Percentiles rank a stretch among this genome's conserved stretches.
Evolutionary conservation across 2,888 invertebrate genomes (phyloP).

Genomic region (Zaprionus bogoriensis): DNA sequence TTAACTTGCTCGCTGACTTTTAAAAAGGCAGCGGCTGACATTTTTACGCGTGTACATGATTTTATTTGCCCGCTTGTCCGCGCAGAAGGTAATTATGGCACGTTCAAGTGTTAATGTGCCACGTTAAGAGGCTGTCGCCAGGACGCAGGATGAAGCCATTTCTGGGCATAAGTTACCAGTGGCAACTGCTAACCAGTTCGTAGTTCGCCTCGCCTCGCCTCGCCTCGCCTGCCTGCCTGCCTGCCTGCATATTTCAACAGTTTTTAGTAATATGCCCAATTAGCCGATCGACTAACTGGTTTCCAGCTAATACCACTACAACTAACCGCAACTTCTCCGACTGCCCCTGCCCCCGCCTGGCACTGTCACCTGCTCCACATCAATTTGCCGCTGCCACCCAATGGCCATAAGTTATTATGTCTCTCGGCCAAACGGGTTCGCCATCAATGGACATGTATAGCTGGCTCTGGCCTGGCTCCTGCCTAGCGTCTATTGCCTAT

Average conservation of each 20-base stretch:
- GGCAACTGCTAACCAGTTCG: conserved; percentile 10
- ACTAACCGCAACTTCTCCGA: conserved; percentile 56
- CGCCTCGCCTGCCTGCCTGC: too few species aligned
- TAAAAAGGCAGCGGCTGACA: conserved; percentile 76
- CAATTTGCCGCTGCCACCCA: conserved; percentile 69
- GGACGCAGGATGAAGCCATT: conserved; percentile 61
- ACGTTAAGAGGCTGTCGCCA: conserved; percentile 56
- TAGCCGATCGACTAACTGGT: conserved; percentile 54
- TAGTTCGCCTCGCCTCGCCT: conserved; percentile 33
- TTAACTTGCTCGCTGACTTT: conserved; percentile 77
- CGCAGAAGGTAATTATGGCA: conserved; percentile 72
- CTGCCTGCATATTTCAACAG: conserved; percentile 67
- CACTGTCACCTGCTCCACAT: conserved; percentile 67
- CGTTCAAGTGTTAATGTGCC: conserved; percentile 77
- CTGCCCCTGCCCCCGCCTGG: conserved; percentile 38
- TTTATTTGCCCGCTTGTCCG: conserved; percentile 63
- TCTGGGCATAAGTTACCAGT: conserved; percentile 36
- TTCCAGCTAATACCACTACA: conserved; percentile 50
- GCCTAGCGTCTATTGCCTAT: conserved; percentile 22
- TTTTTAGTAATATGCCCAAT: conserved; percentile 65
- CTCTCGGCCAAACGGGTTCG: conserved; percentile 67
- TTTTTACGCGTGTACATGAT: conserved; percentile 77
- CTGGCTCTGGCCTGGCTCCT: conserved; percentile 50
- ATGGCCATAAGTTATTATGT: conserved; percentile 74
- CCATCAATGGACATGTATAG: conserved; percentile 57